A percentile compares a stretch with the other conserved stretches of the same genome.
These are phyloP conservation scores for Oscheius sp. DNA, from an alignment of 1,140 invertebrate genomes.

Conservation along the genomic window DNA sequence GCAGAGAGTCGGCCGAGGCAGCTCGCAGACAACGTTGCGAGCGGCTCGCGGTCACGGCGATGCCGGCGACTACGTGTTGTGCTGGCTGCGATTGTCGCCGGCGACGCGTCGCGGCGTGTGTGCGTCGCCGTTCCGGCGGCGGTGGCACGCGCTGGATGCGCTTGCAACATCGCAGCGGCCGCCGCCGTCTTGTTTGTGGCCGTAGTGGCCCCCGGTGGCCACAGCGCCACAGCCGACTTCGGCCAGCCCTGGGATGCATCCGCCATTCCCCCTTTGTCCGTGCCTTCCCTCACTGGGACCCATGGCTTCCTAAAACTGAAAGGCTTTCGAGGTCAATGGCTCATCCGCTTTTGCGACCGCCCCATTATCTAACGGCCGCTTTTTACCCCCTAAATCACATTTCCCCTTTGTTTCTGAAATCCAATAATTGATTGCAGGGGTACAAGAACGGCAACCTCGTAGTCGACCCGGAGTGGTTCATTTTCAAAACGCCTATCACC, in stretches of 20 bases:
- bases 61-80: not conserved
- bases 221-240: too few relatives aligned
- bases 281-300: not conserved
- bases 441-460: constrained; percentile 78
- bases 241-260: too few relatives aligned
- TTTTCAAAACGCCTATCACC: constrained; percentile 73
- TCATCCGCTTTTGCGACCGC: too few relatives aligned
- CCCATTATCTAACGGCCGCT: too few relatives aligned
- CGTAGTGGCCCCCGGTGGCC: too few relatives aligned
- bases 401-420: too few relatives aligned
- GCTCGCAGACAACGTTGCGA: not conserved
- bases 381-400: too few relatives aligned
- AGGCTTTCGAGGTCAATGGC: too few relatives aligned
- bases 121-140: not conserved
- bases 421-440: constrained; percentile 71
- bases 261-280: not conserved
- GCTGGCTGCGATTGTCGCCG: constrained; percentile 7
- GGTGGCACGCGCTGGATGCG: not conserved
- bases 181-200: too few relatives aligned
- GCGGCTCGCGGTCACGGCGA: not conserved
- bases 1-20: not conserved
- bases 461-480: constrained; percentile 87
- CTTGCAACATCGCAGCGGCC: too few relatives aligned
- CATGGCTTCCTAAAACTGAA: not conserved
- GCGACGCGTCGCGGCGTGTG: not conserved